Conservation (phyloP, 2,888 invertebrate species). For the Stenoptilia bipunctidactyla region DNA sequence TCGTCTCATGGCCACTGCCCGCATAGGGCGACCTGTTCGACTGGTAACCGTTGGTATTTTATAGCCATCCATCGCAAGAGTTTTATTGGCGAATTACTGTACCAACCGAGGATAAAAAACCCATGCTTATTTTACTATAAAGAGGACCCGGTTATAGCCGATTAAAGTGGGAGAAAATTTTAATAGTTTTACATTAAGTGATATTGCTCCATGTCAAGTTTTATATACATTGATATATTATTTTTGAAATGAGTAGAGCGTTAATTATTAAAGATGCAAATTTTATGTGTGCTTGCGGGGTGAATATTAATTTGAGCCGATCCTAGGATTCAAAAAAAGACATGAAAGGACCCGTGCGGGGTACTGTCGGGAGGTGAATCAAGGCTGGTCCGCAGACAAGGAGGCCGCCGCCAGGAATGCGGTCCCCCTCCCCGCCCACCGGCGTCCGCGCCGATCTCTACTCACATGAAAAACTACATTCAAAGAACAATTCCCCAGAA, state of each 20-base stretch:
- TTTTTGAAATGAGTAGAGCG: no score
- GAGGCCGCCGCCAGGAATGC: conserved; percentile 27
- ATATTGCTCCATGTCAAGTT: no score
- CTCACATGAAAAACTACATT: conserved; percentile 27
- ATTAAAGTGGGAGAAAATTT: no score
- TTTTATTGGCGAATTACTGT: conserved; percentile 26
- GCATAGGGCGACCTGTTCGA: conserved; percentile 36
- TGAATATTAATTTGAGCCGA: not conserved
- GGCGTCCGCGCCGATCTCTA: conserved; percentile 12
- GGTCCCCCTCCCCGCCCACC: conserved; percentile 22
- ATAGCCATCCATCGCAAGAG: conserved; percentile 27
- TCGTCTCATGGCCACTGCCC: conserved; percentile 30
- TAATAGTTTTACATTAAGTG: no score
- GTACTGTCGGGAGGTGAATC: conserved; percentile 19
- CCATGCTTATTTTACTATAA: conserved; percentile 1
- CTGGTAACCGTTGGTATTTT: conserved; percentile 36
- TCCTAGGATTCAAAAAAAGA: not conserved
- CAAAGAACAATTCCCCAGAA: conserved; percentile 3
- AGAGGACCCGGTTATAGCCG: not conserved
- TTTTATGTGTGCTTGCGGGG: not conserved
- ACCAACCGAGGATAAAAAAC: conserved; percentile 11
- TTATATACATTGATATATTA: no score
- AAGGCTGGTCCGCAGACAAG: conserved; percentile 12
- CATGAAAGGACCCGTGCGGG: no score
- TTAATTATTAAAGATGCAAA: conserved; percentile 4